Evolutionary conservation across 2,797 vertebrate genomes (phyloP), one percentile per base, ranked within the genome.

Genomic region (Anguilla obscura): DNA sequence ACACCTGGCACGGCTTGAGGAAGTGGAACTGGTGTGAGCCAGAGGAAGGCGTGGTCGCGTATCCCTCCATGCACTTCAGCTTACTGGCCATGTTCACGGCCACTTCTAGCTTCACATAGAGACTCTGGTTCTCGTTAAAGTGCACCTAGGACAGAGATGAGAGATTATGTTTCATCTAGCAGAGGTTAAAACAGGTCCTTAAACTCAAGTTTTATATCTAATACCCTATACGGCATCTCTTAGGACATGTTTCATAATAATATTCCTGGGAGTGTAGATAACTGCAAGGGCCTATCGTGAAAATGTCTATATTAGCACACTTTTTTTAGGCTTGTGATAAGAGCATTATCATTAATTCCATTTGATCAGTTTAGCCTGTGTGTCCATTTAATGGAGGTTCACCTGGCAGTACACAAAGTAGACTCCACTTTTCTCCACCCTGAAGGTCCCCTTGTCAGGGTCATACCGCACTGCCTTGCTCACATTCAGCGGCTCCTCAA

Each of bases 371-470:
- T 24, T 30, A 27, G n/a, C 27, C 14, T 36, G 14, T 76, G 3
- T 10, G 71, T 76, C 80, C 60, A 24, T 85, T 27, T 60, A 48
- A 40, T 48, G 54, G 18, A 83, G 45, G 88, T 96, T 96, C 94
- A 98, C 98, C 97, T 98, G 97, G 91, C 97, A 98, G 91, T 97
- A 98, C 87, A 98, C 94, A 93, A 97, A 98, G 94, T 98, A 98
- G 88, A 98, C 95, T 0, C 97, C 98, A 0, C 94, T 92, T 85
- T 93, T 96, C 91, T 95, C 94, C 90, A 98, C 97, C 1, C 89
- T 96, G 91, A 98, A 98, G 87, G 95, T 96, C 85, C 97, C 97
- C 0, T 93, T 94, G 63, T 95, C 95, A 88, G 92, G 92, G 93
- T 97, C 95, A 89, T 98, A 98, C 79, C 92, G 95, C 90, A 98